A percentile compares a stretch with the other conserved stretches of the same genome.
Evolutionary conservation across 2,797 vertebrate species (phyloP).

Genomic region (Myripristis murdjan): DNA sequence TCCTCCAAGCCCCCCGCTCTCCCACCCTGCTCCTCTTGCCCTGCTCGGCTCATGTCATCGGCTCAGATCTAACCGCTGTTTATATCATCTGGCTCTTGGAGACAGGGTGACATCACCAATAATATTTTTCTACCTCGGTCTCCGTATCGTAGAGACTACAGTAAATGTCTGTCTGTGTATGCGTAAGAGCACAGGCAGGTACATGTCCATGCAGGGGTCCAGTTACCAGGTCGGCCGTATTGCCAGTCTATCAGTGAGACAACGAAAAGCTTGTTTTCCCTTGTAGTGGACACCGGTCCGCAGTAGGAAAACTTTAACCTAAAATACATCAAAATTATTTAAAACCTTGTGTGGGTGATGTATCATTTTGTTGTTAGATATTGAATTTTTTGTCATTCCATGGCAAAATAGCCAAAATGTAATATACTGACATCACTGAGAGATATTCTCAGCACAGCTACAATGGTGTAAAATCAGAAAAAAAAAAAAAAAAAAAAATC

Average conservation of each 20-base stretch:
- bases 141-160: slow-evolving; percentile 63
- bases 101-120: slow-evolving; percentile 80
- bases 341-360: no score
- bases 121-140: slow-evolving; percentile 71
- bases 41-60: slow-evolving; percentile 46
- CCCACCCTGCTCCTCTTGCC: slow-evolving; percentile 31
- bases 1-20: slow-evolving; percentile 76
- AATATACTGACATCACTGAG: no score
- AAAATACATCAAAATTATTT: no score
- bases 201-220: background rate
- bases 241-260: slow-evolving; percentile 37
- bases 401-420: no score
- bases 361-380: no score
- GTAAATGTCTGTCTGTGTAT: slow-evolving; percentile 29
- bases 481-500: no score
- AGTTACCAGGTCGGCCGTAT: slow-evolving; percentile 26
- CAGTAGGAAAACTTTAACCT: background rate
- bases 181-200: background rate
- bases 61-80: slow-evolving; percentile 75
- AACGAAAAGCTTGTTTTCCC: slow-evolving; percentile 24
- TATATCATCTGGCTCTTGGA: slow-evolving; percentile 77
- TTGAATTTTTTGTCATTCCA: no score
- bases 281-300: slow-evolving; percentile 65
- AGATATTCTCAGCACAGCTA: no score
- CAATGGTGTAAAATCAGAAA: no score